Evolutionary conservation across 2,113 vertebrate species (phyloP).

Genomic region (Pterocles burchelli): DNA sequence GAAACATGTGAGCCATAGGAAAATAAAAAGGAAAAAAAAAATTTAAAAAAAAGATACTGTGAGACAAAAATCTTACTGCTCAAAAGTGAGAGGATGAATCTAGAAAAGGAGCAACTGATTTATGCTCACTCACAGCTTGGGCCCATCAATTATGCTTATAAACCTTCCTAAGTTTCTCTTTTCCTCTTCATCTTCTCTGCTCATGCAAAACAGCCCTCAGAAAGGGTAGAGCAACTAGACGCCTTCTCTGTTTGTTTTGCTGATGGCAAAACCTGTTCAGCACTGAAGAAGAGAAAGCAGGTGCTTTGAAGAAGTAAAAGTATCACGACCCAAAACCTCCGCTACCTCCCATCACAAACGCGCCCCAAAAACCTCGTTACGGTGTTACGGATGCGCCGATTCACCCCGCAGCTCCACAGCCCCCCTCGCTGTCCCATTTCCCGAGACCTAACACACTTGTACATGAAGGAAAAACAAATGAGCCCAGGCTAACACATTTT

Average conservation of each 20-base stretch:
- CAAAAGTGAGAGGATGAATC: background rate
- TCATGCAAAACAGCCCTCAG: background rate
- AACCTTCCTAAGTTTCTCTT: background rate
- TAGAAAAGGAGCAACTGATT: background rate
- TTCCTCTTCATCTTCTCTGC: background rate
- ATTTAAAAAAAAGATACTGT: too few relatives aligned
- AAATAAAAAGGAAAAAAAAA: background rate
- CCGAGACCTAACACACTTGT: slow-evolving; percentile 17
- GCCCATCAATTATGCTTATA: background rate
- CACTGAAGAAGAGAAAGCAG: background rate
- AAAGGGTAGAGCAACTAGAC: background rate
- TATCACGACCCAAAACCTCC: background rate
- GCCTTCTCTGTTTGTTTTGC: background rate
- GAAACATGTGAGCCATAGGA: background rate
- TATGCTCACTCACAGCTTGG: background rate
- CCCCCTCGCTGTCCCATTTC: background rate
- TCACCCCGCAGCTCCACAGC: background rate
- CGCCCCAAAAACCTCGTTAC: rapidly evolving
- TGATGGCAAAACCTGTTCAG: background rate
- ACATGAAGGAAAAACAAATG: slow-evolving; percentile 61
- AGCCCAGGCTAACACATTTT: slow-evolving; percentile 58
- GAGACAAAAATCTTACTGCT: background rate
- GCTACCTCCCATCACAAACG: background rate
- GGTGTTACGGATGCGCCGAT: background rate
- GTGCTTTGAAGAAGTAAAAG: background rate